Evolutionary conservation across 2,113 vertebrate genomes (phyloP).

Genomic region (Parus major): DNA sequence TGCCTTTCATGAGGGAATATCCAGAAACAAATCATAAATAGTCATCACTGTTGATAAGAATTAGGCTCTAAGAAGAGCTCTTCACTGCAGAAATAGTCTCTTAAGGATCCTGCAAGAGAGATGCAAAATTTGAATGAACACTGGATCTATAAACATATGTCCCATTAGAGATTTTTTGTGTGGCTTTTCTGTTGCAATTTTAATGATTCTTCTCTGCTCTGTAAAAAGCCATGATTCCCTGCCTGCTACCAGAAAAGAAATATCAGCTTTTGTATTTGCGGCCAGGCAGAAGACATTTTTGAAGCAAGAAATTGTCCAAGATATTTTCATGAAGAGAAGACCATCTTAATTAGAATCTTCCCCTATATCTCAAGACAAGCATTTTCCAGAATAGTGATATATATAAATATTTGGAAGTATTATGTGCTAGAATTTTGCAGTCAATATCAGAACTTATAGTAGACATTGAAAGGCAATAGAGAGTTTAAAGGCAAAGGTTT

Average conservation of each 20-base stretch:
- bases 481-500: background rate
- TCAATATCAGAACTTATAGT: background rate
- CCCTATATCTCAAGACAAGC: background rate
- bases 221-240: background rate
- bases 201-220: background rate
- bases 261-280: background rate
- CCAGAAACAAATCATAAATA: background rate
- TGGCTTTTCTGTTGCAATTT: background rate
- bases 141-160: background rate
- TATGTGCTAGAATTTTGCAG: background rate
- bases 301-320: background rate
- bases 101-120: background rate
- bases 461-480: background rate
- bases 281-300: background rate
- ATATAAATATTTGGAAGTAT: background rate
- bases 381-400: background rate
- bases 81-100: background rate
- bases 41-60: background rate
- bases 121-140: background rate
- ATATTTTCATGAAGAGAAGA: background rate
- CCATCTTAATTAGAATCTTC: background rate
- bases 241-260: background rate
- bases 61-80: background rate
- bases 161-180: background rate
- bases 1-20: background rate